Base-by-base conservation (phyloP, 2,888 invertebrate genomes). In the Tinea pellionella region DNA sequence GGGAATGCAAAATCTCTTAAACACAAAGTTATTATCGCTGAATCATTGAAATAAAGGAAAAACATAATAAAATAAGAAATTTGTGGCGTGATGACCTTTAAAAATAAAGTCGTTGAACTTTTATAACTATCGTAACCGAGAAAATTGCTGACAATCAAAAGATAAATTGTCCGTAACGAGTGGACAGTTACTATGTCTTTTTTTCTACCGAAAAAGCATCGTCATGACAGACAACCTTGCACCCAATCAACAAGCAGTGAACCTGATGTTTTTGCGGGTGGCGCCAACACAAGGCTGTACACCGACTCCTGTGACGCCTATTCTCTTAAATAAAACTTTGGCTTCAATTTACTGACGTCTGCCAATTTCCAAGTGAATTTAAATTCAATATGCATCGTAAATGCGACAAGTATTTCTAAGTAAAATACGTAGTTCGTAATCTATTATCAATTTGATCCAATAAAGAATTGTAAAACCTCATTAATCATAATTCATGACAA, bases 141-240 rank as follows among this genome's bases (percentile, higher is more conserved):
- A 57, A 57, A 57, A 57, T 57, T 57, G 57, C 13, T 32, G 32
- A 57, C 57, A 32, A 57, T 57, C 57, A 57, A 57, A 32, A 57
- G 57, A 57, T 57, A 57, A 57, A 57, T 57, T 57, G 57, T 32
- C 32, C 30, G 32, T 32, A 57, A 32, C 57, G 32, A 30, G 57
- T 32, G 30, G 32, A 32, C 32, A 32, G 57, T 57, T 57, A 57
- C 29, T 1, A 32, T 4, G 57, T 32, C 11, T 19, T 55, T 55
- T 55, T 57, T 57, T 32, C 57, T 57, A 57, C 57, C 30, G 59
- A 59, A 29, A 59, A 59, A 12, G 43, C 59, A 59, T 47, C 59
- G 59, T 59, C 59, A 59, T 29, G 59, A 11, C 24, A 61, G 32
- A 42, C 59, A 57, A 53, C 61, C 61, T 61, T 61, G 61, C 60